Conservation (phyloP, 2,113 vertebrate species). For the Origma solitaria region DNA sequence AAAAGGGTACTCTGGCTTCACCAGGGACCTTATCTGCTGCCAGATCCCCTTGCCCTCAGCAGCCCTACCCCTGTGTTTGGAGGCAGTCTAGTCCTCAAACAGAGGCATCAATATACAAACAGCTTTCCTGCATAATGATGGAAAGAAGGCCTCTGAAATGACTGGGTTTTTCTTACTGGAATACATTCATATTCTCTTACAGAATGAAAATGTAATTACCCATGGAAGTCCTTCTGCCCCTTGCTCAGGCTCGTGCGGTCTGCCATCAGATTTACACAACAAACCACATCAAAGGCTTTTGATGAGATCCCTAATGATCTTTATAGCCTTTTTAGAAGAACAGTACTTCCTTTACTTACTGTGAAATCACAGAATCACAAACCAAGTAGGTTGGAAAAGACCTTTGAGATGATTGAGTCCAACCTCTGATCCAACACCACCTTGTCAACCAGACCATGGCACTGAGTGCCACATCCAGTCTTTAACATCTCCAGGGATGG, state of each 20-base stretch:
- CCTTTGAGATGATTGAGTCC: background rate
- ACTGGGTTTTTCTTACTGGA: background rate
- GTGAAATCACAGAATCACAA: background rate
- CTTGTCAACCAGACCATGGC: background rate
- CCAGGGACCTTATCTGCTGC: background rate
- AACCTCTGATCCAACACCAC: background rate
- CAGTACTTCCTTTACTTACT: background rate
- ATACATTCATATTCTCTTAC: background rate
- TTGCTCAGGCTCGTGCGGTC: background rate
- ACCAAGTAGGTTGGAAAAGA: background rate
- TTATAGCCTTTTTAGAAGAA: background rate
- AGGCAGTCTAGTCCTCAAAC: background rate
- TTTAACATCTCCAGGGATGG: background rate
- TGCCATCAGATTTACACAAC: background rate
- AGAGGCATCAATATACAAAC: background rate
- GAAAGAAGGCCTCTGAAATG: background rate
- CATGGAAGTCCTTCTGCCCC: background rate
- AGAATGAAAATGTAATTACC: background rate
- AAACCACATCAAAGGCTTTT: background rate
- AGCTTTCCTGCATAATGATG: background rate
- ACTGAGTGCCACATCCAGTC: no score
- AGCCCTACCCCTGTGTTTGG: accelerated
- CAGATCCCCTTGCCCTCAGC: background rate
- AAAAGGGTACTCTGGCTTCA: background rate
- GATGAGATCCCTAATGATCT: background rate